These are phyloP conservation scores for Rhadina sibilatrix DNA, from an alignment of 2,113 vertebrate genomes.

Conservation along the genomic window DNA sequence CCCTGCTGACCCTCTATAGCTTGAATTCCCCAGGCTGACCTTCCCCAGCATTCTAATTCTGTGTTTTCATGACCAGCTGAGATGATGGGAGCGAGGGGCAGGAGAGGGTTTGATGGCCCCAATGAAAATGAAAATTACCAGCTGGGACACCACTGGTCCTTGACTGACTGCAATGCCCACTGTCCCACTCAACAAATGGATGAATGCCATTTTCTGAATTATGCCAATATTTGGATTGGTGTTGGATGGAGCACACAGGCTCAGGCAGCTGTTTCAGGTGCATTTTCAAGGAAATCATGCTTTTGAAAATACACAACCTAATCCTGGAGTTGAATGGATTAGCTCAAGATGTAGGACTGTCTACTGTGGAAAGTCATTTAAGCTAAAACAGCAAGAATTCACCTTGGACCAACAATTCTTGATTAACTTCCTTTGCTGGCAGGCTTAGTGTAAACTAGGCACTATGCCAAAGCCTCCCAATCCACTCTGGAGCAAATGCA, in stretches of 20 bases:
- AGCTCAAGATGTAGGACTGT: background rate
- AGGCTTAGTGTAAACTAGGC: background rate
- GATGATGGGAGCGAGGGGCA: accelerated
- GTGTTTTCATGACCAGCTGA: background rate
- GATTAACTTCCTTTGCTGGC: constrained; percentile 39
- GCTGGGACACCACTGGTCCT: background rate
- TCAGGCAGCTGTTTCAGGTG: background rate
- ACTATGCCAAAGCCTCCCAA: background rate
- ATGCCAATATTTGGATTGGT: background rate
- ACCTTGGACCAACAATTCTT: constrained; percentile 28
- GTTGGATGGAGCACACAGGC: background rate
- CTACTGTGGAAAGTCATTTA: background rate
- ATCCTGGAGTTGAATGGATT: background rate
- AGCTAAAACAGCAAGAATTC: constrained; percentile 24
- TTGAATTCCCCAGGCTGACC: background rate
- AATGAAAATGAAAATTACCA: background rate
- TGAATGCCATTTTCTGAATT: background rate
- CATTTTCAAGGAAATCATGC: background rate
- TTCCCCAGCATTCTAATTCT: background rate
- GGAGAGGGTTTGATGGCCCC: background rate
- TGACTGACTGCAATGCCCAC: background rate
- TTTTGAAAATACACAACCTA: background rate
- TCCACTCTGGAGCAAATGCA: background rate
- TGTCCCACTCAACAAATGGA: background rate
- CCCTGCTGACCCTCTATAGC: background rate